These are phyloP conservation scores for Tanytarsus gracilentus DNA, from an alignment of 2,888 invertebrate genomes.

Conservation along the genomic window DNA sequence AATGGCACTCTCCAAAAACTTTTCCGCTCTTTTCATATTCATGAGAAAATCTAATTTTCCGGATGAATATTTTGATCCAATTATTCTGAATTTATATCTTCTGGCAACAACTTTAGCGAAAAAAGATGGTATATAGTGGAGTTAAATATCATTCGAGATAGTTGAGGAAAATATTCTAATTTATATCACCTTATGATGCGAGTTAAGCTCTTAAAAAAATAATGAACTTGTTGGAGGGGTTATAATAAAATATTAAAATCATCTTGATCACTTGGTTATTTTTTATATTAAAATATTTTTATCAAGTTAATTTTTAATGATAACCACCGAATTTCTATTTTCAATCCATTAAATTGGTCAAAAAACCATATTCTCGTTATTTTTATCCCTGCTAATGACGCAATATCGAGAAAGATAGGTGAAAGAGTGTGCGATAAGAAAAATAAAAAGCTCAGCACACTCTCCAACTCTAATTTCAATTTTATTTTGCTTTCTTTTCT, in stretches of 20 bases:
- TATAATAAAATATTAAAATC: too few relatives aligned
- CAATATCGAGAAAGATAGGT: not conserved
- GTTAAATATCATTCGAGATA: constrained; percentile 14
- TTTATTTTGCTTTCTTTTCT: constrained; percentile 28
- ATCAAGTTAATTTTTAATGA: too few relatives aligned
- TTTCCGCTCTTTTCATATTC: constrained; percentile 25
- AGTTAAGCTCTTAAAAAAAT: not conserved
- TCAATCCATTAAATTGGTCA: too few relatives aligned
- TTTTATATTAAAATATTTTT: too few relatives aligned
- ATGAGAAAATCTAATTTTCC: constrained; percentile 28
- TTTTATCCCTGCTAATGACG: too few relatives aligned
- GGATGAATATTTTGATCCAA: constrained; percentile 29
- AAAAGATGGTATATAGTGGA: constrained; percentile 19
- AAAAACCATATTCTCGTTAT: too few relatives aligned
- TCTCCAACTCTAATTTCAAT: constrained; percentile 25
- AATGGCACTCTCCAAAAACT: constrained; percentile 12
- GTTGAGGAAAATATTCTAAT: constrained; percentile 8
- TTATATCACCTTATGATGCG: not conserved
- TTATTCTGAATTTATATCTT: constrained; percentile 25
- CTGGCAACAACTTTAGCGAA: constrained; percentile 21
- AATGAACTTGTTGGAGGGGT: too few relatives aligned
- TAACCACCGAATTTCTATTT: too few relatives aligned
- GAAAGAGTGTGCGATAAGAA: not conserved
- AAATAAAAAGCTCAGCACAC: constrained; percentile 4
- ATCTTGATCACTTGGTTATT: too few relatives aligned